Conservation (phyloP, 2,888 invertebrate species). For the Drosophila mercatorum region DNA sequence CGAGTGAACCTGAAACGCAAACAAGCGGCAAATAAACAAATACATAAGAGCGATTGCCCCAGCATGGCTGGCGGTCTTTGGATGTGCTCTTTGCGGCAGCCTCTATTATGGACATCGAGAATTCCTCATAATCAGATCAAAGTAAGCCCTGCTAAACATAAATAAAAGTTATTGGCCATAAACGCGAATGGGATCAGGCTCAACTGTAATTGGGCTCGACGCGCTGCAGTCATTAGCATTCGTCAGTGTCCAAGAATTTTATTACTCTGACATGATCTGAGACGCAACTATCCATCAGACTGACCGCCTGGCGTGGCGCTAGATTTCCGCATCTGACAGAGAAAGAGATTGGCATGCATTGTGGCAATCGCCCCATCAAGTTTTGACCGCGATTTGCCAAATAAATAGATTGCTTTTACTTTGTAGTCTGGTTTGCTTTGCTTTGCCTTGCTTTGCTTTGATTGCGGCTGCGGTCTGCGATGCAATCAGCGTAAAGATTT, state of each 20-base stretch:
- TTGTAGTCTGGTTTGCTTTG: constrained; percentile 30
- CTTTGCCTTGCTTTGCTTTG: constrained; percentile 58
- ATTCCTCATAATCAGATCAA: constrained; percentile 16
- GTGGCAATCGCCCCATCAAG: constrained; percentile 22
- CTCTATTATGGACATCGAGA: not conserved
- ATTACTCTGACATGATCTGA: constrained; percentile 45
- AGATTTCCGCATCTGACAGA: constrained; percentile 53
- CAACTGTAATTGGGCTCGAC: constrained; percentile 28
- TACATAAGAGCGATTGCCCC: constrained; percentile 45
- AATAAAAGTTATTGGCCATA: not conserved
- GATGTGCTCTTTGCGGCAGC: constrained; percentile 16
- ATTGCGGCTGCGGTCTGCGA: constrained; percentile 37
- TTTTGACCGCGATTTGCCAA: constrained; percentile 44
- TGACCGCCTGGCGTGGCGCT: constrained; percentile 39
- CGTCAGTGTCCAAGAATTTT: constrained; percentile 48
- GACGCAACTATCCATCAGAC: constrained; percentile 58
- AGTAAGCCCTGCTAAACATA: constrained; percentile 4
- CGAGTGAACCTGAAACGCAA: constrained; percentile 56
- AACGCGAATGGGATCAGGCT: constrained; percentile 10
- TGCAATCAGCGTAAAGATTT: constrained; percentile 21
- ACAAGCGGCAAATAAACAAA: constrained; percentile 65
- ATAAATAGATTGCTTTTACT: constrained; percentile 62
- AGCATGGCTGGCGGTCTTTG: constrained; percentile 25
- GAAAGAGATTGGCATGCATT: not conserved
- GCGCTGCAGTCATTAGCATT: constrained; percentile 32